Conservation (phyloP, 2,113 vertebrate genomes). For the Addax nasomaculatus region DNA sequence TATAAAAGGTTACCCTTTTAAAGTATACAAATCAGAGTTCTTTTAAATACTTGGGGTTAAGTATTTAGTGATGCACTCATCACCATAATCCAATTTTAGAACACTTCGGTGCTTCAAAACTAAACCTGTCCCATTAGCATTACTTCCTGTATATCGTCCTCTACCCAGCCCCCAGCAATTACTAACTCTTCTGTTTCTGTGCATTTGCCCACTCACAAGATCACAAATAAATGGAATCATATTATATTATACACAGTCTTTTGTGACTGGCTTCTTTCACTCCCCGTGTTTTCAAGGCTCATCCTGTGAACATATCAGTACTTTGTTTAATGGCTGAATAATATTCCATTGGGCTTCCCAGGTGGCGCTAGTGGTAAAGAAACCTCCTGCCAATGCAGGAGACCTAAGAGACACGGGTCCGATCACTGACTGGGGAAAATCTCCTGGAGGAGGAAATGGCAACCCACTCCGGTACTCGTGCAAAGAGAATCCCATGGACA, state of each 20-base stretch:
- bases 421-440: neutral
- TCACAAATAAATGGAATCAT: neutral
- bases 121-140: neutral
- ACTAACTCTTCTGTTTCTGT: neutral
- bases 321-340: neutral
- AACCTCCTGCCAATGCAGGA: neutral
- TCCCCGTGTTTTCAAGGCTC: neutral
- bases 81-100: neutral
- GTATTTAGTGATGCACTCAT: neutral
- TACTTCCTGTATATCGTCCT: neutral
- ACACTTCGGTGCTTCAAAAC: neutral
- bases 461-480: neutral
- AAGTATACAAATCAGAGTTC: neutral
- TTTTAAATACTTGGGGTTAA: neutral
- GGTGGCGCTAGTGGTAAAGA: neutral
- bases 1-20: neutral
- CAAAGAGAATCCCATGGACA: neutral
- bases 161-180: neutral
- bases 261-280: neutral
- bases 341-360: neutral
- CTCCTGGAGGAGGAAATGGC: neutral
- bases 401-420: accelerated
- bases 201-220: neutral
- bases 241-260: neutral
- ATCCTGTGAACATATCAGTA: neutral